These are phyloP conservation scores for Ariopsis seemanni DNA, from an alignment of 2,113 vertebrate species.

Conservation along the genomic window DNA sequence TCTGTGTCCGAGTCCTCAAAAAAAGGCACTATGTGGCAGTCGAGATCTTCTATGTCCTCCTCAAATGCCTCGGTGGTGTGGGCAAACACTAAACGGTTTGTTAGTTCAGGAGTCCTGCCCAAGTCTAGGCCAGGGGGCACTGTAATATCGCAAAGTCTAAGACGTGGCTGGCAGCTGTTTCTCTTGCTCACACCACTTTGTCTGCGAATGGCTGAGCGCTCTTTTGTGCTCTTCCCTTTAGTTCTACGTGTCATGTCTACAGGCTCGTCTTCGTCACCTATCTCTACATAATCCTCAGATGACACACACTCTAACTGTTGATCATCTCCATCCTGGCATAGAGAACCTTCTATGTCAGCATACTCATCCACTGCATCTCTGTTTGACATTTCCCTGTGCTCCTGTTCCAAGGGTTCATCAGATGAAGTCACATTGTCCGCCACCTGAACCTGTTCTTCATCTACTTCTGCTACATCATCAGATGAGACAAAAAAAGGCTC, in stretches of 20 bases:
- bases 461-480: conserved; percentile 67
- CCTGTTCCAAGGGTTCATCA: conserved; percentile 30
- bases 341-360: conserved; percentile 70
- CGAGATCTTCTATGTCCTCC: conserved; percentile 79
- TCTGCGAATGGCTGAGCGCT: conserved; percentile 67
- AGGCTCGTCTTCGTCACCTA: conserved; percentile 75
- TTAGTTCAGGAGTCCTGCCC: conserved; percentile 73
- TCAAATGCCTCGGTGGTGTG: conserved; percentile 79
- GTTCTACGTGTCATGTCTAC: conserved; percentile 68
- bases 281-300: conserved; percentile 78
- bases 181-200: conserved; percentile 62
- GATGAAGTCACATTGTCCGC: conserved; percentile 46
- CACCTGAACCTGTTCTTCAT: conserved; percentile 61
- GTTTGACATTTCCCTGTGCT: conserved; percentile 52
- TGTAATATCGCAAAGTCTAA: conserved; percentile 77
- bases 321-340: conserved; percentile 64
- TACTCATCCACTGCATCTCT: conserved; percentile 73
- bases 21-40: conserved; percentile 80
- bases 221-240: conserved; percentile 65
- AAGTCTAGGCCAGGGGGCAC: conserved; percentile 72
- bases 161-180: conserved; percentile 75
- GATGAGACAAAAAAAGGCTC: conserved; percentile 73
- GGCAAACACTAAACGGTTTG: conserved; percentile 75
- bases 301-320: conserved; percentile 67
- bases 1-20: conserved; percentile 75